Evolutionary conservation across 64 coral and sea anemone species (phyloP), one percentile per base, ranked within the genome.

Genomic region (Stichodactyla mertensii): DNA sequence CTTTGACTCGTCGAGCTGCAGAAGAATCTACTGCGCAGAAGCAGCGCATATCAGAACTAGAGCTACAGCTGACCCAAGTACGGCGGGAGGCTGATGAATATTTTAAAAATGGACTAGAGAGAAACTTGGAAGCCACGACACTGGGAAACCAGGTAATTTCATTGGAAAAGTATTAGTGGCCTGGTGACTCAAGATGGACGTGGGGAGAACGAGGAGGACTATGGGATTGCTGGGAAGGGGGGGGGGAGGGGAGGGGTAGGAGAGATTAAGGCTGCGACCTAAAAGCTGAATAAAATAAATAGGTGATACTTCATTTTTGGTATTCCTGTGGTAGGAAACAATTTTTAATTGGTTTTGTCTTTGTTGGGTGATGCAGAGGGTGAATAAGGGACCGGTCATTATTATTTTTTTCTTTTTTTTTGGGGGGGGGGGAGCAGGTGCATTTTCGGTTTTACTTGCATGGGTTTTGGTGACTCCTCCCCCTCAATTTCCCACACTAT

Each of bases 41-140:
- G 88, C 53, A 89, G 52, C 87, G 89, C 54, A 74, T 86, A 28
- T 89, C 82, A 58, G 86, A 93, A 52, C 92, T 97, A 15, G 89
- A 93, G 24, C 86, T 98, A 81, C 95, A 91, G 58, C 89, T 98
- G 58, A 77, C 92, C n/a, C 95, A 98, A 78, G 92, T 90, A 52
- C 88, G 95, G 57, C 92, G 86, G 7, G 95, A 98, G 85, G 95
- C 95, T 4, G 95, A 98, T 28, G 95, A 93, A 67, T 98, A 93
- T 79, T 98, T 90, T 78, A 98, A 93, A 83, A 98, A 52, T 84
- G 92, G 95, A 24, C 52, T 98, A 7, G 89, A 98, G 77, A 93
- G 95, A 58, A 98, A 98, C 87, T 74, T 93, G 16, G 95, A 98
- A 77, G 95, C 95, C 4, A 93, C 92, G 0, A 71, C 92, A n/a